Base-by-base conservation (phyloP, 2,888 invertebrate species). In the Gymnocheta viridis region DNA sequence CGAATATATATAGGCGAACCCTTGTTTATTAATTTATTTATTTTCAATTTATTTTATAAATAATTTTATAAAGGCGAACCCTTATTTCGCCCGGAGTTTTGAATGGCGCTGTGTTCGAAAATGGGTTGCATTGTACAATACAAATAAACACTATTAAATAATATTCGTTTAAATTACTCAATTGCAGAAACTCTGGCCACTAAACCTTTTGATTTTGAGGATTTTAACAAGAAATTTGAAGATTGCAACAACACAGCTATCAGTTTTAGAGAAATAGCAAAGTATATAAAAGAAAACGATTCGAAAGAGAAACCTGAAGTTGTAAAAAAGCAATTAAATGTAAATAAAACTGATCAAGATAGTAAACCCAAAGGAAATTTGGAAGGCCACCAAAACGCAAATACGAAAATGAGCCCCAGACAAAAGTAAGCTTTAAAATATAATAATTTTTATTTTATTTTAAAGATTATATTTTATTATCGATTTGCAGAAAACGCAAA, bases 171-270 rank as follows among this genome's bases (percentile, higher is more conserved):
- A 35, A 27, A 29, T 70, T 54, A 56, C 47, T 82, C 27, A 38
- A 35, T 49, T 73, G 17, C 54, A 91, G 91, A 83, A 12, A 91
- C 91, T 6, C 86, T 89, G 3, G 87, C 77, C 4, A 91, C 91
- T 0, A 81, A 86, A 12, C 73, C 83, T 0, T 91, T 91, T 47
- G 82, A 89, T 70, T 79, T 86, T 4, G 22, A 85, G 0, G 79
- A 77, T 2, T 88, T 89, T 12, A 81, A 85, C 14, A 64, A 49
- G 0, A 60, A 86, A 14, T 86, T 88, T 38, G 62, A 82, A 14
- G 27, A 54, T 4, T 22, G 86, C 24, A 80, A 84, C 58, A 49
- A 73, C 47, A 49, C 35, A 14, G 74, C 78, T 7, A 60, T 47
- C n/a, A 56, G 62, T 82, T 85, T 86, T 22, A 85, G 58, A 44